Evolutionary conservation across 2,113 vertebrate genomes (phyloP).

Genomic region (Choloepus hoffmanni): DNA sequence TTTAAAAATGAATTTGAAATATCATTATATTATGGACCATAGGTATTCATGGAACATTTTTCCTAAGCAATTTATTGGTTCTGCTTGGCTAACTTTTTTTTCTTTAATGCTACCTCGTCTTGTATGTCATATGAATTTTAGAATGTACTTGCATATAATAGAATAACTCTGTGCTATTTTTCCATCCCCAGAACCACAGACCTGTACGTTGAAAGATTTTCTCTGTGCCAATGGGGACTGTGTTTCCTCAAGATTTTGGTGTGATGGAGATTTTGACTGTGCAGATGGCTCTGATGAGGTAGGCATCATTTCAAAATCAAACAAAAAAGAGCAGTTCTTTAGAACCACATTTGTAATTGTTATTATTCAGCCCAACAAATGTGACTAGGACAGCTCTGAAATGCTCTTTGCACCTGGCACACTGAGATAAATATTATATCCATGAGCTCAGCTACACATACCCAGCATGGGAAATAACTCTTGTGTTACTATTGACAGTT

Average conservation of each 20-base stretch:
- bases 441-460: neutral
- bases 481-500: constrained; percentile 64
- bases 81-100: neutral
- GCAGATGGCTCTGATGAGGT: constrained; percentile 98
- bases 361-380: neutral
- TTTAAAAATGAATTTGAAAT: constrained; percentile 60
- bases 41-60: neutral
- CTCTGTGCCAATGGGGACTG: constrained; percentile 96
- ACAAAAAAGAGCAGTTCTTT: neutral
- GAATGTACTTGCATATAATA: neutral
- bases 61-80: constrained; percentile 1
- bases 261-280: constrained; percentile 98
- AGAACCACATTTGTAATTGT: neutral
- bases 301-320: constrained; percentile 70
- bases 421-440: neutral
- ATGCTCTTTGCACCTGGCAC: neutral
- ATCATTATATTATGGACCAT: neutral
- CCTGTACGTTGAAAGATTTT: constrained; percentile 96
- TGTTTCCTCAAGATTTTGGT: constrained; percentile 96
- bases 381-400: neutral
- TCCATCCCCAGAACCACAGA: constrained; percentile 92
- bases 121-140: neutral
- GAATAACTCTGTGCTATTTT: constrained; percentile 35
- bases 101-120: neutral
- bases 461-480: constrained; percentile 41